These are phyloP conservation scores for Pseudochromis fuscus DNA, from an alignment of 2,797 vertebrate genomes.

Conservation along the genomic window DNA sequence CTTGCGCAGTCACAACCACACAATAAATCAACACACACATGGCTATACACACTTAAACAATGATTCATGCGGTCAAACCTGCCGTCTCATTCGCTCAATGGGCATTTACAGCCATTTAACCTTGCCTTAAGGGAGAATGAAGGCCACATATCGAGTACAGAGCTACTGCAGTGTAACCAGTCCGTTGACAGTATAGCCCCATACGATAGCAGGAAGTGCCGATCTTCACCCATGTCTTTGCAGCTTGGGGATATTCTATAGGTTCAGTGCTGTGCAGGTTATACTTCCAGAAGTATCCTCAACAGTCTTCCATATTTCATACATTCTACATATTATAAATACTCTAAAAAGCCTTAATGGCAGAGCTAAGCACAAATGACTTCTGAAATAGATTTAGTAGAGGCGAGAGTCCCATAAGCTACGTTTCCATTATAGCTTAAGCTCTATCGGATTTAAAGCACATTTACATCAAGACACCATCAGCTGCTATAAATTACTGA, in stretches of 20 bases:
- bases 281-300: constrained; percentile 34
- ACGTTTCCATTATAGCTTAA: constrained; percentile 42
- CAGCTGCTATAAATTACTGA: constrained; percentile 29
- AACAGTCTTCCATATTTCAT: constrained; percentile 18
- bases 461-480: constrained; percentile 54
- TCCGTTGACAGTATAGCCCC: neutral
- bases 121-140: constrained; percentile 44
- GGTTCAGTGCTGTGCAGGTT: constrained; percentile 26
- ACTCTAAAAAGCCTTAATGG: constrained; percentile 38
- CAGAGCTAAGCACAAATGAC: constrained; percentile 29
- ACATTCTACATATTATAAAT: constrained; percentile 44
- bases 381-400: constrained; percentile 46
- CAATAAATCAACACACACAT: constrained; percentile 1
- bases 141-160: constrained; percentile 20
- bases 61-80: constrained; percentile 48
- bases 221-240: constrained; percentile 10
- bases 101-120: constrained; percentile 69
- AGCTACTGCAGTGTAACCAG: constrained; percentile 5
- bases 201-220: neutral
- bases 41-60: constrained; percentile 8
- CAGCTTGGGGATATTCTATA: constrained; percentile 2
- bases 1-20: constrained; percentile 15
- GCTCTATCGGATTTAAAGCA: constrained; percentile 47
- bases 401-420: constrained; percentile 47
- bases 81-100: constrained; percentile 50